phyloP scores from a whole-genome alignment of 1,140 invertebrate species.

The Camponotus vicinus region DNA sequence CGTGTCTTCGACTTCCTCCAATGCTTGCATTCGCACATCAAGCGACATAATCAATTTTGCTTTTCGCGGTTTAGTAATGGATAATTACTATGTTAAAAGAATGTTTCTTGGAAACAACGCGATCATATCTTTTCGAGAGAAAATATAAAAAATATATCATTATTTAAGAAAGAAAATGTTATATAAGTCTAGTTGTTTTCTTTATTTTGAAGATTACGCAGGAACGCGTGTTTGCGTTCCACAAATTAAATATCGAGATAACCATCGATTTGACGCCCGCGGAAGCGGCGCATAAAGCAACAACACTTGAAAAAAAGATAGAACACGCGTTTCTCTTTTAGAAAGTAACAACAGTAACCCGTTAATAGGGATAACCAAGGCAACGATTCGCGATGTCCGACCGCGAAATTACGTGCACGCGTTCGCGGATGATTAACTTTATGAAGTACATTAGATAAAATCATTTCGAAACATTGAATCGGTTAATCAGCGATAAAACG shows the following conservation, averaged over 20 bases:
- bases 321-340: constrained; percentile 63
- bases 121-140: not conserved
- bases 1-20: constrained; percentile 6
- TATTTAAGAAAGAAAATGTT: not conserved
- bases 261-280: constrained; percentile 2
- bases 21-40: not conserved
- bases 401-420: constrained; percentile 28
- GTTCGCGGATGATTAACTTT: constrained; percentile 47
- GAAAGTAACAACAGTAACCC: constrained; percentile 53
- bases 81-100: not conserved
- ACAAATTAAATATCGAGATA: constrained; percentile 23
- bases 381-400: constrained; percentile 17
- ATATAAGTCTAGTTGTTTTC: not conserved
- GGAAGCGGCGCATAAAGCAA: constrained; percentile 20
- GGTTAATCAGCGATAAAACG: constrained; percentile 41
- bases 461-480: constrained; percentile 52
- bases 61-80: not conserved
- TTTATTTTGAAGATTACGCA: not conserved
- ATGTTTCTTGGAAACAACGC: not conserved
- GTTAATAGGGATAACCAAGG: constrained; percentile 54
- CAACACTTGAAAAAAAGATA: constrained; percentile 18
- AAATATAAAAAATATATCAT: not conserved
- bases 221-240: not conserved
- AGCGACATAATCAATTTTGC: not conserved
- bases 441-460: not conserved